Evolutionary conservation across 1,140 invertebrate genomes (phyloP), one percentile per base, ranked within the genome.

Genomic region (Cyclina sinensis): DNA sequence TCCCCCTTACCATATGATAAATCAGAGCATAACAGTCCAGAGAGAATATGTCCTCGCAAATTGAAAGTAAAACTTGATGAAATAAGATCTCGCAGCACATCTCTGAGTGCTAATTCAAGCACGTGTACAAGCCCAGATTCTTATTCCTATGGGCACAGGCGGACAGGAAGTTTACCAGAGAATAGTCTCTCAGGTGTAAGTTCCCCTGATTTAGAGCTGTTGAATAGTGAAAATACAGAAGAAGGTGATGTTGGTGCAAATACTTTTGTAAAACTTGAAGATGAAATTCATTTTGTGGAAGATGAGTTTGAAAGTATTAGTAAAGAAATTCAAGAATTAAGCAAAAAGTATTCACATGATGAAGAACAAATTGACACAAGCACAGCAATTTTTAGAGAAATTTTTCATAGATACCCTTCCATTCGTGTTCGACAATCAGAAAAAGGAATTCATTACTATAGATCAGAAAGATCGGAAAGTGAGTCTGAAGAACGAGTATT

Each of bases 291-390:
- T 84, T 91, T 92, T 76, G 92, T 94, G 70, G 92, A 92, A 43
- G 91, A 92, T 79, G 94, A 94, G 82, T 94, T 94, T 89, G 91
- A 90, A 46, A 91, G 90, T n/a, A 90, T 94, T 16, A 92, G 90
- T 21, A 91, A 85, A 57, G 70, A 85, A 32, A 85, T 85, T 85
- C 83, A 85, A 54, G 70, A 32, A 37, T 54, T 85, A 39, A 46
- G 11, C 57, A 76, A 51, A 32, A 74, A 59, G 27, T 85, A 85
- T 62, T 65, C 92, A 21, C 91, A 91, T 86, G 70, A 91, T 14
- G 79, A 91, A 74, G 91, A 92, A 81, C 84, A 82, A 51, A 84
- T 80, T 85, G 91, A 82, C n/a, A 37, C 70, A 35, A 70, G 65
- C 9, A 11, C 24, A 32, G 65, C 73, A 11, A 85, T 85, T 54